Evolutionary conservation across 2,888 invertebrate genomes (phyloP), one percentile per base, ranked within the genome.

Genomic region (Pseudoips prasinana): DNA sequence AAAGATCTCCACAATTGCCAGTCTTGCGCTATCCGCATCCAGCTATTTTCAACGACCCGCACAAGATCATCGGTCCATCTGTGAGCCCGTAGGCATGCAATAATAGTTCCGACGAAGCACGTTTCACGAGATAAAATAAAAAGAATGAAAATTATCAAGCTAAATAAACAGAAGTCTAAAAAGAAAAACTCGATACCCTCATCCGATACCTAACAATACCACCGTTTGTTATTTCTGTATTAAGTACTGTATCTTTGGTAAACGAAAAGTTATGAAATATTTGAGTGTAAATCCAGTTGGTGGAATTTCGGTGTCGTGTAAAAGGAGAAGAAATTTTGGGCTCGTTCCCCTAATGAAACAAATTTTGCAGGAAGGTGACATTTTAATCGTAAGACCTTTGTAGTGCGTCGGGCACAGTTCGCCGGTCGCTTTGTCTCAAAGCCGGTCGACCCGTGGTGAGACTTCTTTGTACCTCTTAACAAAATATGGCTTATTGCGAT

Each of bases 361-460:
- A 84, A 87, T 83, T 86, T 84, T 77, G n/a, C 75, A 71, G 76
- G 76, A 76, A 70, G 71, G 79, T 70, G 75, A 79, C 83, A 75
- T 83, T 81, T 81, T 82, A 82, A 76, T 78, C 78, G 77, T 80
- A 76, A 79, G 77, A 73, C 78, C 82, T 86, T 86, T 86, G 86
- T 85, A 78, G 79, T 77, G 74, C 63, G 73, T 64, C 42, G 50
- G 56, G 46, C 50, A 47, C 47, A 46, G 58, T 50, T 47, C 51
- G 52, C 54, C 58, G 59, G 47, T 41, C 63, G 74, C 75, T 79
- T 83, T 80, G 82, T 76, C 64, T 66, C 58, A 65, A 64, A 73
- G 68, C 73, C 67, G 61, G 45, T 51, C 70, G 67, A 69, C 72
- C 74, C 64, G 60, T 61, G 72, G 69, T 65, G 66, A 63, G 67